phyloP scores from a whole-genome alignment of 2,888 invertebrate genomes.

The Eupithecia abbreviata region DNA sequence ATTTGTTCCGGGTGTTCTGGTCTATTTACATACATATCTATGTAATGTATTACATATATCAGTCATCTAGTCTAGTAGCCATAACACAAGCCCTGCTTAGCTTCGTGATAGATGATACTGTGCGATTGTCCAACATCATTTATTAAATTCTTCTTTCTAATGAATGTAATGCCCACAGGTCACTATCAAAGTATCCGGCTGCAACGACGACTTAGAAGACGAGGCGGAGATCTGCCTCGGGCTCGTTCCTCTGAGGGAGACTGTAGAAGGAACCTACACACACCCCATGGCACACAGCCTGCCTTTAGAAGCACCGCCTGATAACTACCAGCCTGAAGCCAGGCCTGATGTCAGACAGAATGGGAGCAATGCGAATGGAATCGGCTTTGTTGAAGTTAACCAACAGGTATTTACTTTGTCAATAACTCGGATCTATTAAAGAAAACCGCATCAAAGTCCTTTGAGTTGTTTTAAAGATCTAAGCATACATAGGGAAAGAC shows the following conservation, averaged over 20 bases:
- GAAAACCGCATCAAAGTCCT: no score
- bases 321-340: not conserved
- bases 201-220: constrained; percentile 62
- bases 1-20: no score
- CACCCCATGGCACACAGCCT: constrained; percentile 58
- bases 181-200: constrained; percentile 64
- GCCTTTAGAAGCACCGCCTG: not conserved
- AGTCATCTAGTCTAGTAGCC: no score
- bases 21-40: no score
- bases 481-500: no score
- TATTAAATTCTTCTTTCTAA: no score
- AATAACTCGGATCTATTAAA: no score
- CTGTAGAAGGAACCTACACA: constrained; percentile 46
- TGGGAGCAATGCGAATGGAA: not conserved
- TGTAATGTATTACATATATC: no score
- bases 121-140: no score
- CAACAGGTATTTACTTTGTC: not conserved
- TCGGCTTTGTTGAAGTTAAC: not conserved
- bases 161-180: constrained; percentile 48
- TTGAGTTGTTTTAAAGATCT: no score
- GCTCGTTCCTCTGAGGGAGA: constrained; percentile 55
- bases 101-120: no score
- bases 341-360: not conserved
- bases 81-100: no score
- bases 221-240: constrained; percentile 66